These are phyloP conservation scores for Anthoptus insignis DNA, from an alignment of 2,888 invertebrate genomes.

Conservation along the genomic window DNA sequence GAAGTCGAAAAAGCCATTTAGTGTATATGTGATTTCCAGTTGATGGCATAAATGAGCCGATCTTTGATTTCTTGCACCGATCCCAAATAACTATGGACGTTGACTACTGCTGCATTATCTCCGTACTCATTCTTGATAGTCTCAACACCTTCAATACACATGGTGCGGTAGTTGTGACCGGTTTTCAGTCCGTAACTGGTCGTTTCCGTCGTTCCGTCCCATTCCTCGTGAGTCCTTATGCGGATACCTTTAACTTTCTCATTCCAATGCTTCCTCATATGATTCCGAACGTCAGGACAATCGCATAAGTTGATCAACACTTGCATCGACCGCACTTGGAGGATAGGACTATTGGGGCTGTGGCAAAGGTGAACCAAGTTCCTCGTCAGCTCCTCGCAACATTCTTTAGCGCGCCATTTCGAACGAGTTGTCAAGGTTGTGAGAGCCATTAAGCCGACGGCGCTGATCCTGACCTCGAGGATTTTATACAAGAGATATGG, in stretches of 20 bases:
- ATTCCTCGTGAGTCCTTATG: slow-evolving; percentile 68
- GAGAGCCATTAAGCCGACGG: slow-evolving; percentile 66
- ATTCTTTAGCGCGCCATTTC: slow-evolving; percentile 77
- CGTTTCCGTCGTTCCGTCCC: slow-evolving; percentile 71
- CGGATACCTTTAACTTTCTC: slow-evolving; percentile 55
- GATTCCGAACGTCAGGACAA: slow-evolving; percentile 70
- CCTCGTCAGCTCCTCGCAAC: slow-evolving; percentile 59
- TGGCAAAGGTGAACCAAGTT: slow-evolving; percentile 61
- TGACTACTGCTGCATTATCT: slow-evolving; percentile 62
- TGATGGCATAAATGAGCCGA: slow-evolving; percentile 65
- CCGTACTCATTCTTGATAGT: slow-evolving; percentile 71
- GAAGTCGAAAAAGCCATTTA: slow-evolving; percentile 43
- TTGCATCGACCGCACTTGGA: slow-evolving; percentile 70
- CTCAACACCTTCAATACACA: slow-evolving; percentile 69
- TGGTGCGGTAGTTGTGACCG: slow-evolving; percentile 73
- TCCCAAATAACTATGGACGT: slow-evolving; percentile 70
- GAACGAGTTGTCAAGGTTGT: slow-evolving; percentile 73
- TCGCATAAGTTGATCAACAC: slow-evolving; percentile 77
- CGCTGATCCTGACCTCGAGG: slow-evolving; percentile 64
- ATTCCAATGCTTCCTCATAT: slow-evolving; percentile 65
- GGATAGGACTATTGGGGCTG: slow-evolving; percentile 60
- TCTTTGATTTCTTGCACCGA: slow-evolving; percentile 59
- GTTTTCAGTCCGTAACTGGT: slow-evolving; percentile 64
- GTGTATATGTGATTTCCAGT: slow-evolving; percentile 64
- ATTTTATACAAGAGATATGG: slow-evolving; percentile 54